Evolutionary conservation across 2,888 invertebrate species (phyloP), one percentile per base, ranked within the genome.

Genomic region (Omphaloscelis lunosa): DNA sequence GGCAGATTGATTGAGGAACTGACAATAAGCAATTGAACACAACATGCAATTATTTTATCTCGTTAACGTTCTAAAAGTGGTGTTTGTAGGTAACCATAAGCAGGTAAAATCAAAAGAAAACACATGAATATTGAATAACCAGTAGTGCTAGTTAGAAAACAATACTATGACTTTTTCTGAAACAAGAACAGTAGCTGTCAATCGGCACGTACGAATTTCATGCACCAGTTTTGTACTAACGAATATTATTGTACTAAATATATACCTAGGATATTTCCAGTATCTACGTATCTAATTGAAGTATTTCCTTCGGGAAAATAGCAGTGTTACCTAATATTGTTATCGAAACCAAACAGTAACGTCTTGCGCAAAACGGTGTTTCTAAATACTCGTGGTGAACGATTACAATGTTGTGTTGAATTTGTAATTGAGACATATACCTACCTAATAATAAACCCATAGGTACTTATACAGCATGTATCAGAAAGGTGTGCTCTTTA

Each of bases 271-370:
- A n/a, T n/a, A 78, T 23, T 75, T 27, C 34, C 48, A 56, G 41
- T 51, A 51, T 23, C 39, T 34, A 75, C 27, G 48, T 75, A 34
- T 5, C 4, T 34, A 79, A 65, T 76, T 76, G 58, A 78, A 20
- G 3, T 58, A 65, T 75, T 81, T 82, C 63, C 58, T 17, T 45
- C 15, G 5, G 53, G 53, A 53, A 80, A 72, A 73, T 53, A 80
- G 27, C 41, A 56, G 15, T 8, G 41, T 76, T 58, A 41, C 41
- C 17, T 12, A 63, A 58, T 63, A 75, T 45, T 45, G 48, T 29
- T 75, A 75, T 51, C 39, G 53, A 56, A 81, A 34, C 41, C 56
- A 41, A 81, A 81, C 39, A 48, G 2, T 69, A 29, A 27, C 56
- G 15, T 29, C 39, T 29, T 41, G n/a, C 48, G 48, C 48, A 11